Conservation (phyloP, 2,113 vertebrate genomes). For the Pygoscelis antarcticus region DNA sequence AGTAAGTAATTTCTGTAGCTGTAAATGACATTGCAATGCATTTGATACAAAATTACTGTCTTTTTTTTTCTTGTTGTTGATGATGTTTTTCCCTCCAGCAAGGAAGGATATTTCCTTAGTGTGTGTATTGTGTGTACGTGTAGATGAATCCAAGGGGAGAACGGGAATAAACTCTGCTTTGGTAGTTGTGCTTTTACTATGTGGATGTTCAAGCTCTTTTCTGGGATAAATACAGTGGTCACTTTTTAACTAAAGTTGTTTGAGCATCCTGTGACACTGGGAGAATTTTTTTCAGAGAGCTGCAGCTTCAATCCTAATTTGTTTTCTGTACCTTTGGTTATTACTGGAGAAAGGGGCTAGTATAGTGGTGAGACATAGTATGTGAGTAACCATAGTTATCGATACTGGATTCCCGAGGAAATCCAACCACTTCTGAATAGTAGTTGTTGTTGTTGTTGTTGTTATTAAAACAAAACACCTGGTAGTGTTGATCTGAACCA, state of each 20-base stretch:
- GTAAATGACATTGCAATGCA: neutral
- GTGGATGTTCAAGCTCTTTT: neutral
- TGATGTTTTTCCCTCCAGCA: neutral
- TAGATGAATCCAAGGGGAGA: neutral
- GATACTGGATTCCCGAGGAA: neutral
- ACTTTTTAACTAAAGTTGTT: neutral
- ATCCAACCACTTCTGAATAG: neutral
- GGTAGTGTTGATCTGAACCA: neutral
- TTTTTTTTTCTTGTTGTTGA: neutral
- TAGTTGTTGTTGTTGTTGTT: neutral
- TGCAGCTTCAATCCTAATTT: neutral
- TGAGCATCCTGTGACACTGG: neutral
- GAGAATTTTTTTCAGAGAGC: neutral
- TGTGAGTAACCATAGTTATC: accelerated
- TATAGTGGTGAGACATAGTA: neutral
- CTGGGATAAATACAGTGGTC: neutral
- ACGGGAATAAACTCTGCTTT: neutral
- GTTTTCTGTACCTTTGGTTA: neutral
- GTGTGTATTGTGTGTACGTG: neutral
- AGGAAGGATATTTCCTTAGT: neutral
- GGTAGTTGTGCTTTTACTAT: neutral
- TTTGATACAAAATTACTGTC: neutral
- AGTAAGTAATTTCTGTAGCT: neutral
- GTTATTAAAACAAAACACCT: neutral
- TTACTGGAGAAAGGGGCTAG: neutral